Evolutionary conservation across 2,113 vertebrate genomes (phyloP).

Genomic region (Anarhynchus alexandrinus): DNA sequence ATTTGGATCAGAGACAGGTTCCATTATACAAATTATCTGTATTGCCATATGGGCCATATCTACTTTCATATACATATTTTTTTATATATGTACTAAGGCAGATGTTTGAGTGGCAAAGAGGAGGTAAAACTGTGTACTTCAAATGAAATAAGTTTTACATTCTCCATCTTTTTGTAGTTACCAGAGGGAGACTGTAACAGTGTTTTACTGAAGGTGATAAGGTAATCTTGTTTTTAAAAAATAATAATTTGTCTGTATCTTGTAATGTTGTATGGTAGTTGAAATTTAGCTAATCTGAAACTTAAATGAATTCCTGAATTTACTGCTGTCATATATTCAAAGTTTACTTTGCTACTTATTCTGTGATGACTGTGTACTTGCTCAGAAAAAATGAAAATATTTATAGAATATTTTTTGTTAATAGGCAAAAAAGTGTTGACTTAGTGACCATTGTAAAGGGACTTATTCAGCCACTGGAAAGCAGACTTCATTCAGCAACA

Average conservation of each 20-base stretch:
- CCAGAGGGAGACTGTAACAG: not conserved
- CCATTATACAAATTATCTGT: not conserved
- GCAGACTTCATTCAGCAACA: not conserved
- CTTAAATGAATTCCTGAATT: not conserved
- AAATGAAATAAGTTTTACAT: not conserved
- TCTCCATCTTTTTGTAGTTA: not conserved
- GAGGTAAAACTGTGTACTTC: not conserved
- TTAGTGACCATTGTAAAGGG: not conserved
- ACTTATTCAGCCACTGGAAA: not conserved
- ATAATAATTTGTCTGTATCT: not conserved
- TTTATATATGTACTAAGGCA: not conserved
- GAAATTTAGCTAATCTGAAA: not conserved
- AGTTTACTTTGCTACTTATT: not conserved
- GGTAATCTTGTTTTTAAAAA: not conserved
- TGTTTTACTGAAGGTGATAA: not conserved
- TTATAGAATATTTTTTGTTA: not conserved
- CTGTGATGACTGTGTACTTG: not conserved
- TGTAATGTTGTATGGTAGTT: not conserved
- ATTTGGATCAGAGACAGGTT: not conserved
- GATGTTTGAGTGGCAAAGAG: not conserved
- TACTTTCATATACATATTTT: not conserved
- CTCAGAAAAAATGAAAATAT: not conserved
- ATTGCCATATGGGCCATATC: not conserved
- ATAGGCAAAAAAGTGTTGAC: fast-evolving
- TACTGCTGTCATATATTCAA: not conserved